phyloP scores from a whole-genome alignment of 2,888 invertebrate genomes.

The Lamellibrachia satsuma region DNA sequence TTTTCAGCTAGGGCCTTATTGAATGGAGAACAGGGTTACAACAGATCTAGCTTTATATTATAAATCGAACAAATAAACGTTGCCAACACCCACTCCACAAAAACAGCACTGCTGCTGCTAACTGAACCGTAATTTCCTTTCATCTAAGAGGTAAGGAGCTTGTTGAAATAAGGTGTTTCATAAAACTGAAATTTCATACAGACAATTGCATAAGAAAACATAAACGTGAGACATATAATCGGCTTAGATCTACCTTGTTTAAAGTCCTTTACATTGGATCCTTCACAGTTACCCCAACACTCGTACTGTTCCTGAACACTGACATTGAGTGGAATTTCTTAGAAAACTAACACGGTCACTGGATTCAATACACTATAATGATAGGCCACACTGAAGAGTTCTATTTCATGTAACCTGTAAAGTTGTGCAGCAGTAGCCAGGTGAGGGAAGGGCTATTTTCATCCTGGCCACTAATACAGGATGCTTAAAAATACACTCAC shows the following conservation, averaged over 20 bases:
- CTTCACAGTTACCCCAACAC: neutral
- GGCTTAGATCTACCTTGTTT: neutral
- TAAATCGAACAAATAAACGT: neutral
- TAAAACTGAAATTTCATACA: neutral
- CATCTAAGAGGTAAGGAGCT: neutral
- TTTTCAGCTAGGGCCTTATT: neutral
- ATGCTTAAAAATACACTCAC: no score
- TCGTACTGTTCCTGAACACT: neutral
- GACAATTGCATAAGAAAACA: neutral
- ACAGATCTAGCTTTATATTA: neutral
- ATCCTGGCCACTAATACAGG: neutral
- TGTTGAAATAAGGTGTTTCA: neutral
- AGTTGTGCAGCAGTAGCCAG: neutral
- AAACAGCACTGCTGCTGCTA: neutral
- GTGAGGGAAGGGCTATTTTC: neutral
- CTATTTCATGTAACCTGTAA: neutral
- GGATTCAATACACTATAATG: neutral
- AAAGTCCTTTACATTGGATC: neutral
- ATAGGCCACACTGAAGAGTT: neutral
- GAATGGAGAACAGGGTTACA: neutral
- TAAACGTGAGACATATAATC: neutral
- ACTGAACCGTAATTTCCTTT: neutral
- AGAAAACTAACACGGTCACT: neutral
- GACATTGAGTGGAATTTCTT: neutral
- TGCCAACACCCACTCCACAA: neutral